A percentile compares a stretch with the other conserved stretches of the same genome.
Evolutionary conservation across 2,113 vertebrate species (phyloP).

Genomic region (Lipotes vexillifer): DNA sequence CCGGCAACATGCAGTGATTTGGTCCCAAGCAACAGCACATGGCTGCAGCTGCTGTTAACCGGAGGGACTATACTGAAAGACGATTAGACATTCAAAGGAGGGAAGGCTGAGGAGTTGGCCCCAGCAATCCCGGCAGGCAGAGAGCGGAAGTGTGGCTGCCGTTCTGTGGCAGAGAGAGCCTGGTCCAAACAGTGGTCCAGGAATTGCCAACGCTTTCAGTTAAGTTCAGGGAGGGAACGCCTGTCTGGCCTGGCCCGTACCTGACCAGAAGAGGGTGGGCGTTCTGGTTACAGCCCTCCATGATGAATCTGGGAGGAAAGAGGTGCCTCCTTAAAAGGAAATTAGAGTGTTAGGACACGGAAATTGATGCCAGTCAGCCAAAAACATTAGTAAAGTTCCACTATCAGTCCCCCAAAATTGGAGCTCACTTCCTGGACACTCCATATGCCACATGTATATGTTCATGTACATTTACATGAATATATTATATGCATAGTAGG

Average conservation of each 20-base stretch:
- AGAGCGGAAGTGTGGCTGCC: background rate
- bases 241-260: background rate
- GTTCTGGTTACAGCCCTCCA: background rate
- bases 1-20: background rate
- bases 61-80: background rate
- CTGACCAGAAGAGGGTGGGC: background rate
- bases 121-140: accelerated
- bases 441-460: background rate
- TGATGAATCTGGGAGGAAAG: background rate
- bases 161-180: background rate
- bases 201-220: background rate
- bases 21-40: background rate
- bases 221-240: background rate
- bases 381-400: background rate
- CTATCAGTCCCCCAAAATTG: background rate
- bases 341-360: background rate
- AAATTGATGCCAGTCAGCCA: background rate
- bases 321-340: background rate
- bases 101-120: background rate
- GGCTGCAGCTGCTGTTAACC: background rate
- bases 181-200: background rate
- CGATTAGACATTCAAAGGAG: background rate
- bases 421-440: background rate
- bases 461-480: background rate
- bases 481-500: background rate